Conservation (phyloP, 2,888 invertebrate genomes). For the Epirrhoe alternata region DNA sequence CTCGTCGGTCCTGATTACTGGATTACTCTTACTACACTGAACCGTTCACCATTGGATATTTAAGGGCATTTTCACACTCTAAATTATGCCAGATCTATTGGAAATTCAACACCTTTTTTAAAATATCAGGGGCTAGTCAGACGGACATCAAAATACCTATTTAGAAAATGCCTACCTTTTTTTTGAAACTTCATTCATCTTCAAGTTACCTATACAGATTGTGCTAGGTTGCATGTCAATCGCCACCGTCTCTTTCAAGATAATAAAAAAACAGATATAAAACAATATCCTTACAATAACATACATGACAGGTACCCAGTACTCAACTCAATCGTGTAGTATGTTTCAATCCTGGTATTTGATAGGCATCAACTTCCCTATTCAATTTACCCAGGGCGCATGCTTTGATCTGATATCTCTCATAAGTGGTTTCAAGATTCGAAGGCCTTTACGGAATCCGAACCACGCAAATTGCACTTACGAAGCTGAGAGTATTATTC, state of each 20-base stretch:
- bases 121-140: no score
- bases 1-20: constrained; percentile 9
- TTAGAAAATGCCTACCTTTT: no score
- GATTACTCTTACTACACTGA: neutral
- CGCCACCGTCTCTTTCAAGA: no score
- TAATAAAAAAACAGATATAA: no score
- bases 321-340: neutral
- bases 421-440: neutral
- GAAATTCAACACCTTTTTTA: no score
- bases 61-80: neutral
- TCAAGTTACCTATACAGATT: no score
- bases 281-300: neutral
- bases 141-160: no score
- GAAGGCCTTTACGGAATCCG: neutral
- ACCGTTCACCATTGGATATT: neutral
- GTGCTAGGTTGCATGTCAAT: no score
- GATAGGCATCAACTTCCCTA: neutral
- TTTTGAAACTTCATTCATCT: no score
- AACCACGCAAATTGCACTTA: neutral
- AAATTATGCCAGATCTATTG: no score
- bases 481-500: neutral
- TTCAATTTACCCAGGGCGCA: neutral
- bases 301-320: neutral
- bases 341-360: neutral
- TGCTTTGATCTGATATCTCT: neutral